These are phyloP conservation scores for Diploptera punctata DNA, from an alignment of 2,888 invertebrate species.

Conservation along the genomic window DNA sequence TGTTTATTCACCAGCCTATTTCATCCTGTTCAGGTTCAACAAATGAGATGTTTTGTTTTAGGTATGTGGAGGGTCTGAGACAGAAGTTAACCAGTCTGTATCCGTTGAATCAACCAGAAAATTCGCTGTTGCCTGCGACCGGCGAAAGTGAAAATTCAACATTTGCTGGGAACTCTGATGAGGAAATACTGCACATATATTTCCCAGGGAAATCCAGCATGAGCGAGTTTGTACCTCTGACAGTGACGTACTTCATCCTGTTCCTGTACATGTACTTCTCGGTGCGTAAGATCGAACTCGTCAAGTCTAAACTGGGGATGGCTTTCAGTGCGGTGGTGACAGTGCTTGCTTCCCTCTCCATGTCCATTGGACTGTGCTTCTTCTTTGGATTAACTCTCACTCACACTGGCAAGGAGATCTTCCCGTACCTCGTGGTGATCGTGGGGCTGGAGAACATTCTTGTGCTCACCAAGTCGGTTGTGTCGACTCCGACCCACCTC, in stretches of 20 bases:
- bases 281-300: conserved; percentile 93
- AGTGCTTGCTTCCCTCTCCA: conserved; percentile 75
- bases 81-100: conserved; percentile 73
- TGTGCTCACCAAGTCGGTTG: conserved; percentile 91
- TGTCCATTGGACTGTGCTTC: conserved; percentile 90
- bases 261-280: conserved; percentile 96
- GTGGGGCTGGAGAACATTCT: conserved; percentile 94
- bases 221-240: conserved; percentile 82
- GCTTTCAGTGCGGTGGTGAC: conserved; percentile 91
- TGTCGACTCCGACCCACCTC: conserved; percentile 86
- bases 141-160: neutral
- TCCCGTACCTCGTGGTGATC: conserved; percentile 94
- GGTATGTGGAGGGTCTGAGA: conserved; percentile 77
- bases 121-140: conserved; percentile 45
- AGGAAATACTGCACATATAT: conserved; percentile 69
- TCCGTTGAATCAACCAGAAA: conserved; percentile 67
- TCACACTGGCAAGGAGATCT: conserved; percentile 86
- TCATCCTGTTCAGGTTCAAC: too few relatives aligned
- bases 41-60: conserved; percentile 62
- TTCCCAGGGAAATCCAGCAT: conserved; percentile 90
- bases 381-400: conserved; percentile 86
- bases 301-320: conserved; percentile 83
- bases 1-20: too few relatives aligned
- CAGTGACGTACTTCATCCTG: conserved; percentile 82
- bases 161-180: neutral